These are phyloP conservation scores for Archips xylosteana DNA, from an alignment of 2,888 invertebrate genomes.

Conservation along the genomic window DNA sequence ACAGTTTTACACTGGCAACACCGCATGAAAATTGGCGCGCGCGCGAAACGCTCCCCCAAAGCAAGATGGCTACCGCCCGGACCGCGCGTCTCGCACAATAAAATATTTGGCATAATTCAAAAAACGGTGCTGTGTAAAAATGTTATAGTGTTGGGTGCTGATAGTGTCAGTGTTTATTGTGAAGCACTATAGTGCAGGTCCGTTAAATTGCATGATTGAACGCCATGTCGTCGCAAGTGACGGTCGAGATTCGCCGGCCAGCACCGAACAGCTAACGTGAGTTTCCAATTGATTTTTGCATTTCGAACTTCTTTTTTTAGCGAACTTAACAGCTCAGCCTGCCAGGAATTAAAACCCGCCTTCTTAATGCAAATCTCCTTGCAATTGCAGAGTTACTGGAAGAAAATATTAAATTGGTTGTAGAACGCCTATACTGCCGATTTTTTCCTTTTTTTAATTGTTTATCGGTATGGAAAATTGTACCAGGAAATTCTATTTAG, in stretches of 20 bases:
- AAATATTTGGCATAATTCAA: conserved; percentile 49
- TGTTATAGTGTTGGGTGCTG: conserved; percentile 70
- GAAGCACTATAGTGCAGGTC: conserved; percentile 63
- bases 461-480: not conserved
- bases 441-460: not conserved
- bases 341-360: not conserved
- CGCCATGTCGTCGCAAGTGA: conserved; percentile 76
- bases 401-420: not conserved
- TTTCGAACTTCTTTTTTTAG: conserved; percentile 28
- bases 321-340: not conserved
- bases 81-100: conserved; percentile 71
- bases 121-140: conserved; percentile 61
- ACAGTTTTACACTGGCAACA: conserved; percentile 52
- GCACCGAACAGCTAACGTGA: conserved; percentile 82
- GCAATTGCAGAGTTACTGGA: not conserved
- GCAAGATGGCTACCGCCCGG: conserved; percentile 76
- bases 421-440: not conserved
- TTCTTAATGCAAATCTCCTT: not conserved
- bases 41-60: conserved; percentile 76
- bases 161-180: conserved; percentile 59
- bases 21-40: conserved; percentile 73
- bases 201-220: conserved; percentile 80
- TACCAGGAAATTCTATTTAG: not conserved
- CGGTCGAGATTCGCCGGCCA: conserved; percentile 80
- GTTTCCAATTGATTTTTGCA: conserved; percentile 50